Conservation (phyloP, 2,888 invertebrate species). For the Aphidoletes aphidimyza region DNA sequence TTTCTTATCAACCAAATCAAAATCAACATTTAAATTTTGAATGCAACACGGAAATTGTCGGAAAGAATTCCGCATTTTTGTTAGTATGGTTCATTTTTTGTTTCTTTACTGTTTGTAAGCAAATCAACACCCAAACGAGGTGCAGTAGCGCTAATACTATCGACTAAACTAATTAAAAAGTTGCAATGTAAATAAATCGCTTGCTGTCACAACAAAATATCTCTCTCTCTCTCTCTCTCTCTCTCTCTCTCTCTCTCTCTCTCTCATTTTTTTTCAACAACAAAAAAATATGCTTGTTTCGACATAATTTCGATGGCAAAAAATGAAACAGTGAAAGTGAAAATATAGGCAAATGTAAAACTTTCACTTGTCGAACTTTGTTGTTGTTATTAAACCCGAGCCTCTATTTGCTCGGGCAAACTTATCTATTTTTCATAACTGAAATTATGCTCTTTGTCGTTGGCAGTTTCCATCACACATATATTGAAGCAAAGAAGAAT, state of each 20-base stretch:
- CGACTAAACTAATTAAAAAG: conserved; percentile 18
- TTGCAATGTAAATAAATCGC: conserved; percentile 12
- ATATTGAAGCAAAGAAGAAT: conserved; percentile 68
- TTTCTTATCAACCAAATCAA: not conserved
- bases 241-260: not conserved
- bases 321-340: not conserved
- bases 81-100: no score
- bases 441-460: not conserved
- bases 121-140: not conserved
- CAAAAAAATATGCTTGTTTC: not conserved
- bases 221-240: not conserved
- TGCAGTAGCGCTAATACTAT: not conserved
- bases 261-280: not conserved
- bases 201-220: conserved; percentile 21
- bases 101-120: conserved; percentile 14
- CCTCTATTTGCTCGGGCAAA: no score
- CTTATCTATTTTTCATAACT: not conserved
- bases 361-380: not conserved
- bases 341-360: not conserved
- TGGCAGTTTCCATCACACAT: not conserved
- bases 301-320: not conserved
- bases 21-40: conserved; percentile 28
- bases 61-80: conserved; percentile 21
- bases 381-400: no score
- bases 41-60: conserved; percentile 13